Evolutionary conservation across 2,113 vertebrate species (phyloP).

Genomic region (Macrotis lagotis): DNA sequence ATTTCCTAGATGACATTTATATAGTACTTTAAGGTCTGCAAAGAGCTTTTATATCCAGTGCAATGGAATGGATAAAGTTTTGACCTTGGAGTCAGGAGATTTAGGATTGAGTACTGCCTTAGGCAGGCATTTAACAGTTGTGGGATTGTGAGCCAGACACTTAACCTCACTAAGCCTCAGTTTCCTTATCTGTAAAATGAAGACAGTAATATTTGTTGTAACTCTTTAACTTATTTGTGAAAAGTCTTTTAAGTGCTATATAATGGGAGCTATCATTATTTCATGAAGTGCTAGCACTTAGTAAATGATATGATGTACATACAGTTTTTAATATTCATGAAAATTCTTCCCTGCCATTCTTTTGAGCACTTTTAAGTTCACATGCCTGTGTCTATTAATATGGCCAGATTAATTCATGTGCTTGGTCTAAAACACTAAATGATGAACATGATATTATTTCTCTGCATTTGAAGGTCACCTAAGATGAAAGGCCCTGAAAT

Average conservation of each 20-base stretch:
- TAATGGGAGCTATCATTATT: constrained; percentile 16
- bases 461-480: constrained; percentile 36
- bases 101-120: not conserved
- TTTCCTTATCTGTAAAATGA: not conserved
- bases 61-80: not conserved
- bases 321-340: constrained; percentile 54
- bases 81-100: not conserved
- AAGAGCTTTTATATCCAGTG: not conserved
- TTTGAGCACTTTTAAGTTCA: constrained; percentile 12
- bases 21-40: not conserved
- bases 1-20: constrained; percentile 24
- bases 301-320: constrained; percentile 27
- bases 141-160: not conserved
- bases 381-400: not conserved
- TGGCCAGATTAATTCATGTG: not conserved
- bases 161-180: not conserved
- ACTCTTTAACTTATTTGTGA: not conserved
- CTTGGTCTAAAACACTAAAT: constrained; percentile 4
- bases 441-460: constrained; percentile 23
- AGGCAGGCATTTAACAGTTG: not conserved
- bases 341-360: constrained; percentile 45
- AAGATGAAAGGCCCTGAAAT: constrained; percentile 66
- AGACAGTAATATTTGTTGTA: not conserved
- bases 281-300: constrained; percentile 48
- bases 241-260: not conserved